Conservation (phyloP, 2,888 invertebrate species). For the Metallyticus violacea region DNA sequence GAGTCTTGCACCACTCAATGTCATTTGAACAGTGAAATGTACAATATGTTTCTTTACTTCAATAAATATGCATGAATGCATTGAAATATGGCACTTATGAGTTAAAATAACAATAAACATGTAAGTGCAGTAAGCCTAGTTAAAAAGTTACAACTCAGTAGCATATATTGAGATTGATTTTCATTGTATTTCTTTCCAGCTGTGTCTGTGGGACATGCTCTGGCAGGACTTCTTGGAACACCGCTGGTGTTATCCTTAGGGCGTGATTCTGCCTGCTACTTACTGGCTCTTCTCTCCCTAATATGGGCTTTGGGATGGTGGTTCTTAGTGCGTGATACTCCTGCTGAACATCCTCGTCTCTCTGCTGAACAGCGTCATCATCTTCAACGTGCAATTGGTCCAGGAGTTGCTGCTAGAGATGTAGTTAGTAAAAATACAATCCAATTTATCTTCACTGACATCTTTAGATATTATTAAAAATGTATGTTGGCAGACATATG, state of each 20-base stretch:
- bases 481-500: no score
- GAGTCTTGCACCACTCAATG: no score
- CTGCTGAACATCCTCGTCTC: slow-evolving; percentile 41
- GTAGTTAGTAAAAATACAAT: slow-evolving; percentile 14
- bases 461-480: no score
- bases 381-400: slow-evolving; percentile 23
- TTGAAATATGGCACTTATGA: no score
- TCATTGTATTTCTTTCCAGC: slow-evolving; percentile 42
- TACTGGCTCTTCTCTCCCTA: slow-evolving; percentile 49
- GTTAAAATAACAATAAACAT: no score
- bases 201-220: slow-evolving; percentile 56
- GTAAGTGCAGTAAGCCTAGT: no score
- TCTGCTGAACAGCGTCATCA: slow-evolving; percentile 17
- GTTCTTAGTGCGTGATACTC: slow-evolving; percentile 54
- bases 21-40: no score
- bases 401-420: neutral
- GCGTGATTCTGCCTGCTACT: slow-evolving; percentile 54
- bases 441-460: no score
- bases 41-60: no score
- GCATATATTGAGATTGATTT: no score
- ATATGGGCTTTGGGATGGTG: slow-evolving; percentile 57
- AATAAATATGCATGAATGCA: no score
- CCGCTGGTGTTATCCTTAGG: slow-evolving; percentile 52
- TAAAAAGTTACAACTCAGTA: no score
- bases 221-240: slow-evolving; percentile 55